Conservation (phyloP, 1,140 invertebrate species). For the Dolichoris vasculosae region DNA sequence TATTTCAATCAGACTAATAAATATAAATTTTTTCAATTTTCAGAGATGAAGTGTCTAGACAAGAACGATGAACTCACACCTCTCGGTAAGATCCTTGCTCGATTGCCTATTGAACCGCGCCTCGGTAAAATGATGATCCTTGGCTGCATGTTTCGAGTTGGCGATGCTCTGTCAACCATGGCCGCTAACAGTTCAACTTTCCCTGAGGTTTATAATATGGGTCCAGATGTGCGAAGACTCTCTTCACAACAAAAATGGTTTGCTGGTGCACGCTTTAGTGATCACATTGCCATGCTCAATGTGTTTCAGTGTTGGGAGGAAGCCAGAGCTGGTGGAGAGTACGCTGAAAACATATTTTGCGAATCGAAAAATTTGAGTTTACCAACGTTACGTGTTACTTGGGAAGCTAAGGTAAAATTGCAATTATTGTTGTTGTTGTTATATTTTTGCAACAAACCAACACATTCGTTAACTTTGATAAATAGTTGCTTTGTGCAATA, state of each 20-base stretch:
- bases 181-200: conserved; percentile 95
- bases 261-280: conserved; percentile 90
- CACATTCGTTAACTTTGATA: no score
- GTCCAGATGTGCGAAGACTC: conserved; percentile 79
- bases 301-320: conserved; percentile 94
- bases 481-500: no score
- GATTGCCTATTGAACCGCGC: conserved; percentile 92
- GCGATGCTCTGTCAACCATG: conserved; percentile 93
- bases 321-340: conserved; percentile 84
- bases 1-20: no score
- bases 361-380: conserved; percentile 92
- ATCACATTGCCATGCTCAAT: conserved; percentile 96
- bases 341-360: conserved; percentile 89
- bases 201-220: conserved; percentile 89
- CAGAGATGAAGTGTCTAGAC: conserved; percentile 93
- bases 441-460: no score
- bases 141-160: conserved; percentile 88
- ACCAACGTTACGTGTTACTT: conserved; percentile 91
- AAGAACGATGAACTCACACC: conserved; percentile 89
- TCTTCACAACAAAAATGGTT: conserved; percentile 87
- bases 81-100: conserved; percentile 92
- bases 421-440: not conserved
- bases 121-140: conserved; percentile 97
- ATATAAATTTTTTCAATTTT: conserved; percentile 63
- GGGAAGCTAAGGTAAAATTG: conserved; percentile 86